Evolutionary conservation across 2,888 invertebrate genomes (phyloP).

Genomic region (Machimus atricapillus): DNA sequence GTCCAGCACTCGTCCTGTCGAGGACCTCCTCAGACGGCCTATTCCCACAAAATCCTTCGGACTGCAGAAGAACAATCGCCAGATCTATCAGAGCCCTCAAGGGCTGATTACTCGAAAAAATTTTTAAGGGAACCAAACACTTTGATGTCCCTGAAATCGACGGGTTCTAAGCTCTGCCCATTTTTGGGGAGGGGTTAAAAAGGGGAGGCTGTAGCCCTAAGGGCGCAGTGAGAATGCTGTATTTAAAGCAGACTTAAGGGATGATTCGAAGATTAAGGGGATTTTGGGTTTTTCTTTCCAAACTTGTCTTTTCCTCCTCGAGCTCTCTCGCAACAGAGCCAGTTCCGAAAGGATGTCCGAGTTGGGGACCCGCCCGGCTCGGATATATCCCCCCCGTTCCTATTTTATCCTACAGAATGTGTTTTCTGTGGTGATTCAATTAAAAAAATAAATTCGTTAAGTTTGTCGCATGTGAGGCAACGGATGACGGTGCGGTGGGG

Average conservation of each 20-base stretch:
- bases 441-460: slow-evolving; percentile 34
- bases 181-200: not conserved
- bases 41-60: not conserved
- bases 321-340: not conserved
- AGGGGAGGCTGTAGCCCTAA: not conserved
- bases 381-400: not conserved
- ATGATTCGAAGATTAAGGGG: slow-evolving; percentile 46
- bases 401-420: not conserved
- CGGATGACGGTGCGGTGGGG: not conserved
- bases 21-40: not conserved
- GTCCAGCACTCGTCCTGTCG: not conserved
- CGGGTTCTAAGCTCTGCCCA: not conserved
- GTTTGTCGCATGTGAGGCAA: slow-evolving; percentile 28
- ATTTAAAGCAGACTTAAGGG: slow-evolving; percentile 41
- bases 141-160: slow-evolving; percentile 17
- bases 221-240: not conserved
- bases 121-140: not conserved
- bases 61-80: not conserved
- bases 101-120: not conserved
- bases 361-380: not conserved
- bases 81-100: not conserved
- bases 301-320: slow-evolving; percentile 11
- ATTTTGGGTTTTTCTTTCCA: slow-evolving; percentile 41
- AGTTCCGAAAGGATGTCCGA: not conserved
- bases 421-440: slow-evolving; percentile 18